Conservation (phyloP, 1,140 invertebrate species). For the Papilio xuthus region DNA sequence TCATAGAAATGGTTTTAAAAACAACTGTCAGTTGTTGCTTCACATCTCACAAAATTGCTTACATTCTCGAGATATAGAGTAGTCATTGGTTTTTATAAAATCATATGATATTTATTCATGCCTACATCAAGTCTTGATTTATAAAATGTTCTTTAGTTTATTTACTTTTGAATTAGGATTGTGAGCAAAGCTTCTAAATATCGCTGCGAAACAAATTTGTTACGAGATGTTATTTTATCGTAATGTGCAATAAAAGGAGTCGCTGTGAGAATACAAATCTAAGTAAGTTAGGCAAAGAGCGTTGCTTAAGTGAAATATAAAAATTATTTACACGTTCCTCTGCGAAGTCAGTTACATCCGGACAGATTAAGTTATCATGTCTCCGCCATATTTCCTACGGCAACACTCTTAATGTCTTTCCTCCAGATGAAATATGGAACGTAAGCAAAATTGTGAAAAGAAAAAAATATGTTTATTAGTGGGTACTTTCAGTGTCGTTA, state of each 20-base stretch:
- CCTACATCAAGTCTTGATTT: background rate
- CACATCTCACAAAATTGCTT: no score
- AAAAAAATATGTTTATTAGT: constrained; percentile 14
- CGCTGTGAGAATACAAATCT: constrained; percentile 25
- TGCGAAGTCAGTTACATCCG: constrained; percentile 20
- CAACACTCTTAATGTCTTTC: constrained; percentile 33
- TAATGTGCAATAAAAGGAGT: constrained; percentile 22
- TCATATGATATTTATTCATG: background rate
- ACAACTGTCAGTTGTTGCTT: no score
- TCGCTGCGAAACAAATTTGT: background rate
- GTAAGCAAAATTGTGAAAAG: constrained; percentile 19
- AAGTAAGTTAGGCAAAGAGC: constrained; percentile 14
- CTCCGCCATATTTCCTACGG: constrained; percentile 31
- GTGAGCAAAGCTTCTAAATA: background rate
- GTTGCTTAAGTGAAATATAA: constrained; percentile 33
- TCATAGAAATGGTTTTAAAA: no score
- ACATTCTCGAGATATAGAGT: no score
- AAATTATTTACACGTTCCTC: constrained; percentile 35
- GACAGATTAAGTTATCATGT: constrained; percentile 38
- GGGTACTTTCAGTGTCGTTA: background rate
- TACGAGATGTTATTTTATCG: background rate
- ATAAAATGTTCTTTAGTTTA: background rate
- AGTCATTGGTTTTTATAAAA: no score
- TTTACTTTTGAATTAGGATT: background rate
- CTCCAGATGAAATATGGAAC: constrained; percentile 22